A percentile compares a stretch with the other conserved stretches of the same genome.
Conservation (phyloP, 2,113 vertebrate genomes). For the Rhagologus leucostigma region DNA sequence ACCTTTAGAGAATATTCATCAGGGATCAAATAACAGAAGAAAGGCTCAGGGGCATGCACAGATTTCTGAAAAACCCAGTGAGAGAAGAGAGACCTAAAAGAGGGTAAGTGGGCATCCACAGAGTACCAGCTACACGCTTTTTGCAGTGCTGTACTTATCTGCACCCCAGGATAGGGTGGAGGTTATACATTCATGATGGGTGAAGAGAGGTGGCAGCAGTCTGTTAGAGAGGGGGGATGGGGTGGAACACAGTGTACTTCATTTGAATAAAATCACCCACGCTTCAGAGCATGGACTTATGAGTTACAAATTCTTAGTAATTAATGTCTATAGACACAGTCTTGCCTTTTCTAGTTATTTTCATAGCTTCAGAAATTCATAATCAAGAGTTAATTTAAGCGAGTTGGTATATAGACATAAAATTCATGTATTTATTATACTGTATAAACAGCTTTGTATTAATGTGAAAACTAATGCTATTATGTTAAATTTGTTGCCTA, state of each 20-base stretch:
- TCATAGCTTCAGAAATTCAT: neutral
- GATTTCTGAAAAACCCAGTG: neutral
- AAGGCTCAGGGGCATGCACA: neutral
- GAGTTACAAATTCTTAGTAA: neutral
- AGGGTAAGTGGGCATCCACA: neutral
- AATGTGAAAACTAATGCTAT: neutral
- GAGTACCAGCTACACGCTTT: neutral
- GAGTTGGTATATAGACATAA: neutral
- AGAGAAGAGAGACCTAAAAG: neutral
- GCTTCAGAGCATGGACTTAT: neutral
- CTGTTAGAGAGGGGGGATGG: neutral
- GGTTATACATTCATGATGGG: rapidly evolving
- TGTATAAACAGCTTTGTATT: neutral
- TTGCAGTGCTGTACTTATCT: neutral
- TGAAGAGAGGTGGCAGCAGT: neutral
- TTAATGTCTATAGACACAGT: neutral
- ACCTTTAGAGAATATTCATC: neutral
- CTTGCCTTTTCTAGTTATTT: neutral
- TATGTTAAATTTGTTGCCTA: neutral
- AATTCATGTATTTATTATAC: neutral
- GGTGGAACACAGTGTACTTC: neutral
- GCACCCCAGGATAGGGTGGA: neutral
- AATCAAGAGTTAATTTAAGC: neutral
- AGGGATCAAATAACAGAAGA: neutral
- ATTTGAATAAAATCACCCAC: neutral